phyloP scores from a whole-genome alignment of 2,888 invertebrate species.

The Aricia artaxerxes region DNA sequence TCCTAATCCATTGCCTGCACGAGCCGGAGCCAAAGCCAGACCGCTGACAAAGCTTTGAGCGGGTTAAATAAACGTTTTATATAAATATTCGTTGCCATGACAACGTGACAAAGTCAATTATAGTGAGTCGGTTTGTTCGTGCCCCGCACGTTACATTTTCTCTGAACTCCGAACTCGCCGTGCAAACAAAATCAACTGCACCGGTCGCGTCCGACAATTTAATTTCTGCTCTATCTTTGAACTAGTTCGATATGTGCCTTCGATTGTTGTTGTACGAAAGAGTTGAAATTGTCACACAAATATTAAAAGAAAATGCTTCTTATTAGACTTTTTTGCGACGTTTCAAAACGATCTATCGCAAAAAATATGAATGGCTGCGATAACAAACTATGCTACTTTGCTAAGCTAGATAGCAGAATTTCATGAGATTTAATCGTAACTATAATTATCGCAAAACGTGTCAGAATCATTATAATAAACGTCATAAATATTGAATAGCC shows the following conservation, averaged over 20 bases:
- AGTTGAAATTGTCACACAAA: neutral
- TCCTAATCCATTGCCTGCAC: neutral
- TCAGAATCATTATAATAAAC: neutral
- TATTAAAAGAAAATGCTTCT: too few relatives aligned
- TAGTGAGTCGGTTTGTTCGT: constrained; percentile 5
- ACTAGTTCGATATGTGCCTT: neutral
- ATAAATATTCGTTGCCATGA: constrained; percentile 13
- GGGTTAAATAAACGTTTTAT: constrained; percentile 14
- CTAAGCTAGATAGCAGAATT: neutral
- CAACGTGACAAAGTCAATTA: constrained; percentile 1
- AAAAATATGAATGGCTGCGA: too few relatives aligned
- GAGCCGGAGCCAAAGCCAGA: neutral
- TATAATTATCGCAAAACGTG: neutral
- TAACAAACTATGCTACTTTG: neutral
- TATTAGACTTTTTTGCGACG: neutral
- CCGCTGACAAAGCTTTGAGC: constrained; percentile 14
- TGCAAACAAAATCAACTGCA: neutral
- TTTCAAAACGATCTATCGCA: neutral
- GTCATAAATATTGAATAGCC: constrained; percentile 2
- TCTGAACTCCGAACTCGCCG: neutral
- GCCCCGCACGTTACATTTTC: constrained; percentile 1
- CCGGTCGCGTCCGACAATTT: neutral
- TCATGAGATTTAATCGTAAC: neutral
- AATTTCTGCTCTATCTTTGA: constrained; percentile 19
- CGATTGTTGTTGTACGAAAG: neutral